A percentile compares a stretch with the other conserved stretches of the same genome.
phyloP scores from a whole-genome alignment of 2,113 vertebrate genomes.

The Rhinoderma darwinii region DNA sequence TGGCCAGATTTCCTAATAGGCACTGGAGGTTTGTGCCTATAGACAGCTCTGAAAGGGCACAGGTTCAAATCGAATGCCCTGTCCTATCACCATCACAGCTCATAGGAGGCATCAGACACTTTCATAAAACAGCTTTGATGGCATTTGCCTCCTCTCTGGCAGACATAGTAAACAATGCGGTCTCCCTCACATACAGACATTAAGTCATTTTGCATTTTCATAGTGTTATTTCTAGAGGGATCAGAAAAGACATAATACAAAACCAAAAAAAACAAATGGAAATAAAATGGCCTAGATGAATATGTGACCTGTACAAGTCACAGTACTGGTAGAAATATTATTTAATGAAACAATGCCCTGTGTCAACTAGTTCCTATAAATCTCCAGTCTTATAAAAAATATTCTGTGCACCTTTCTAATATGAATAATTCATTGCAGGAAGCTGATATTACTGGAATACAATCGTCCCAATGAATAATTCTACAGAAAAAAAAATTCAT shows the following conservation, averaged over 20 bases:
- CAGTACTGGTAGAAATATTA: not conserved
- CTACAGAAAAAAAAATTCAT: slow-evolving; percentile 4
- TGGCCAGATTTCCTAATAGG: too few relatives aligned
- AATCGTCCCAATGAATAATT: slow-evolving; percentile 16
- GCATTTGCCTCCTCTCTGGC: not conserved
- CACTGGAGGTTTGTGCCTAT: too few relatives aligned
- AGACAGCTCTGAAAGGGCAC: too few relatives aligned
- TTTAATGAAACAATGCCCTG: not conserved
- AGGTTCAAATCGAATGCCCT: too few relatives aligned
- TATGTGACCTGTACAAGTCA: not conserved
- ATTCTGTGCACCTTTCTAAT: not conserved
- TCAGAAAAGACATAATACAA: not conserved
- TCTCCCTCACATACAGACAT: not conserved
- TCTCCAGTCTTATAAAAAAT: not conserved
- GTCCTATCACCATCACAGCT: too few relatives aligned
- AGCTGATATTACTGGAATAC: slow-evolving; percentile 36
- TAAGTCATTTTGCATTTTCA: not conserved
- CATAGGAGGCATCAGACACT: not conserved
- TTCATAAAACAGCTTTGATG: not conserved
- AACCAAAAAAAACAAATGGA: not conserved
- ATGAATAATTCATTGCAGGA: slow-evolving; percentile 46
- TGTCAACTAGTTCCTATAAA: slow-evolving; percentile 25
- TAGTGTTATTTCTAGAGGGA: not conserved
- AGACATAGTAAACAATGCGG: not conserved
- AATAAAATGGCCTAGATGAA: not conserved